Conservation (phyloP, 2,797 vertebrate species). For the Scarus forsteni region DNA sequence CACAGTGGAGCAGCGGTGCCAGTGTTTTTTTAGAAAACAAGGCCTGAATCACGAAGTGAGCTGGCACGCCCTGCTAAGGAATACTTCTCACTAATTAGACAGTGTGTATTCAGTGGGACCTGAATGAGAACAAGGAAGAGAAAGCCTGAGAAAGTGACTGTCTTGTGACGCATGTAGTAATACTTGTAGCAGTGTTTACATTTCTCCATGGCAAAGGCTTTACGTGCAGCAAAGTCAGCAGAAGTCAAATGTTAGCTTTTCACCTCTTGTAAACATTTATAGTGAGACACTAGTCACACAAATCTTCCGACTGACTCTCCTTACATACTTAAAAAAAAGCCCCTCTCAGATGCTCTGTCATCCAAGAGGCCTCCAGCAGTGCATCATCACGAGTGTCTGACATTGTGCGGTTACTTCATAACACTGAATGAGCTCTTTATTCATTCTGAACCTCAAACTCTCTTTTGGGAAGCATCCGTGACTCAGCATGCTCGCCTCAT, state of each 20-base stretch:
- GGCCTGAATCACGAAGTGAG: constrained; percentile 58
- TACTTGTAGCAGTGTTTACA: constrained; percentile 36
- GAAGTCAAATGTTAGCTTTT: constrained; percentile 26
- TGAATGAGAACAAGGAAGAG: constrained; percentile 62
- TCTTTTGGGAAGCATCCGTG: constrained; percentile 51
- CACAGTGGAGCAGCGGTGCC: constrained; percentile 66
- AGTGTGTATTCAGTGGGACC: constrained; percentile 54
- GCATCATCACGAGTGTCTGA: constrained; percentile 39
- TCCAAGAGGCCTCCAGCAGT: constrained; percentile 14
- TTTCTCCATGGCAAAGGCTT: constrained; percentile 38
- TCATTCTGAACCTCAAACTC: constrained; percentile 37
- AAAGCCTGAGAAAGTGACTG: constrained; percentile 57
- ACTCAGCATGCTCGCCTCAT: constrained; percentile 58
- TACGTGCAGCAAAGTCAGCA: constrained; percentile 2
- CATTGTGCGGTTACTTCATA: constrained; percentile 37
- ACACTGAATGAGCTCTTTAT: constrained; percentile 52
- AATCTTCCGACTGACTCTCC: constrained; percentile 7
- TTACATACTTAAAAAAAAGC: too few species aligned
- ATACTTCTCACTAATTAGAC: constrained; percentile 77
- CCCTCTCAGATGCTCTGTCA: constrained; percentile 6
- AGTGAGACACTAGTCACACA: constrained; percentile 18
- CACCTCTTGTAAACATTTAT: constrained; percentile 23
- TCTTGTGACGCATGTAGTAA: constrained; percentile 44
- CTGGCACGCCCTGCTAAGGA: constrained; percentile 51
- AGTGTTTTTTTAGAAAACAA: constrained; percentile 68